Evolutionary conservation across 2,113 vertebrate species (phyloP).

Genomic region (Edolisoma coerulescens): DNA sequence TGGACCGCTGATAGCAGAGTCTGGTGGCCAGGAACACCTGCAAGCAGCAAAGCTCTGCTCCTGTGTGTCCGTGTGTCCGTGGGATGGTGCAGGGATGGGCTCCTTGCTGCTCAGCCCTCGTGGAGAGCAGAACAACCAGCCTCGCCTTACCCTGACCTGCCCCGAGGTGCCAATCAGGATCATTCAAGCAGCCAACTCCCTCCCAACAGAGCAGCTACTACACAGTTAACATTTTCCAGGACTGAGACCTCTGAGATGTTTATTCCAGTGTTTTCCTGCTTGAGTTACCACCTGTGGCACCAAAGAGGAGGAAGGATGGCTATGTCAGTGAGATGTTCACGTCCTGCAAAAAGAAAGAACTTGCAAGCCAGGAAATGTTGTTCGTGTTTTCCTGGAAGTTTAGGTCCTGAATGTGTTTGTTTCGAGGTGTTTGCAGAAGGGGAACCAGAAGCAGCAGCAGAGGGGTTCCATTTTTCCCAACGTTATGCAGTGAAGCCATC

Average conservation of each 20-base stretch:
- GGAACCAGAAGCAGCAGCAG: background rate
- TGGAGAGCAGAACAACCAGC: background rate
- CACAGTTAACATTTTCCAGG: background rate
- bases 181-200: background rate
- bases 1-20: accelerated
- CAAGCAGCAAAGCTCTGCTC: background rate
- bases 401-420: background rate
- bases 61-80: accelerated
- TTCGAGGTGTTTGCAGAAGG: background rate
- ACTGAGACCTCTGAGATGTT: background rate
- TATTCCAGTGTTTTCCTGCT: background rate
- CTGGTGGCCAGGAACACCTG: background rate
- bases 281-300: background rate
- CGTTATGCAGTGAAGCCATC: accelerated
- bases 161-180: background rate
- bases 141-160: background rate
- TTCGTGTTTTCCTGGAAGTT: background rate
- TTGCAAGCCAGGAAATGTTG: background rate
- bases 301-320: background rate
- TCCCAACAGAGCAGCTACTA: background rate
- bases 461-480: background rate
- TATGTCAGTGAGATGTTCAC: background rate
- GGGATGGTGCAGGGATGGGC: accelerated
- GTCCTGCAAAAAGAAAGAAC: background rate
- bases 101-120: background rate